phyloP scores from a whole-genome alignment of 1,140 invertebrate species.

The Proales similis region DNA sequence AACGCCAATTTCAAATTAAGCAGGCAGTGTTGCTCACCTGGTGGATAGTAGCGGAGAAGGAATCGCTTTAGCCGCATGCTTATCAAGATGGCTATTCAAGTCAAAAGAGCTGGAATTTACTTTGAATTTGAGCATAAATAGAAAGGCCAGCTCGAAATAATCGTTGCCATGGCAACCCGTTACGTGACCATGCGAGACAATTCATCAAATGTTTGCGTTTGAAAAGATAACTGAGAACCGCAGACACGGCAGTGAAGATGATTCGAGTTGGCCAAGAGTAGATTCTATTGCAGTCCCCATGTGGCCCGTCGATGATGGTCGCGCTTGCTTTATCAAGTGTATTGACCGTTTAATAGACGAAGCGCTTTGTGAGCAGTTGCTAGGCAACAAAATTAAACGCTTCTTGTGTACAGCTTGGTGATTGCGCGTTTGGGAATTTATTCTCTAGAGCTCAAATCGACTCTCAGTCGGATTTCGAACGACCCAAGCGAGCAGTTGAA shows the following conservation, averaged over 20 bases:
- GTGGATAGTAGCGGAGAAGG: slow-evolving; percentile 51
- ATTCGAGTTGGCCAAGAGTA: background rate
- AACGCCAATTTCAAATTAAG: background rate
- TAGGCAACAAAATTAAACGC: background rate
- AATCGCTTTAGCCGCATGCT: slow-evolving; percentile 52
- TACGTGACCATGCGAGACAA: background rate
- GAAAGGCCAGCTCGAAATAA: background rate
- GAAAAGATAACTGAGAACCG: background rate
- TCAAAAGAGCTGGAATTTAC: background rate
- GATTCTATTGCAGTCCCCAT: background rate
- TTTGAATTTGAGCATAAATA: background rate
- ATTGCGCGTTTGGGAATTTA: background rate
- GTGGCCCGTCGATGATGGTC: background rate
- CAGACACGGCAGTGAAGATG: background rate
- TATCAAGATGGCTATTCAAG: background rate
- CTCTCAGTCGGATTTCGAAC: background rate
- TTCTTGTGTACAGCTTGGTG: background rate
- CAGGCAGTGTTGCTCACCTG: slow-evolving; percentile 42
- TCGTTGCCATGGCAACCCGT: background rate
- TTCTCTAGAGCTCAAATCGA: background rate
- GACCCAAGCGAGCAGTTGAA: background rate
- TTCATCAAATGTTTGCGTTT: background rate
- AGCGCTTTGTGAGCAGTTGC: background rate
- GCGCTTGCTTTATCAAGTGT: background rate
- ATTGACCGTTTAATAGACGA: background rate